Base-by-base conservation (phyloP, 2,888 invertebrate genomes). In the Andrena flavipes region DNA sequence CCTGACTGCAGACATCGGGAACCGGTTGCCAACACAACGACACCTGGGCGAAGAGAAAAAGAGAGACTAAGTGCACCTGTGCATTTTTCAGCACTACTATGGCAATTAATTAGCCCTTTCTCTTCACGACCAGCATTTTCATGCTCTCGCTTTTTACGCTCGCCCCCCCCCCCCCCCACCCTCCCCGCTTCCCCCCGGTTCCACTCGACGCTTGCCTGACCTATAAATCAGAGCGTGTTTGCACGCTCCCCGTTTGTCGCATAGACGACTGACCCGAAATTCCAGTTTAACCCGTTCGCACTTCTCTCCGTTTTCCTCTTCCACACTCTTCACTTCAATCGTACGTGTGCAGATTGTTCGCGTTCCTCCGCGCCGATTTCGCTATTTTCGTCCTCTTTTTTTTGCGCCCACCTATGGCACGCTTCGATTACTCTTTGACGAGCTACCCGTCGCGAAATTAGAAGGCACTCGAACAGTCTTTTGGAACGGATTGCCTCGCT, bases 181-280 rank as follows among this genome's bases (percentile, higher is more conserved):
- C 20, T 13, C 1, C 33, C 6, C 29, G 20, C 33, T 8, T 23
- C 29, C 16, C 2, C 62, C 70, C n/a, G n/a, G 56, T 29, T 84
- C 51, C 69, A 76, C 72, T 74, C 79, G 60, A 70, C 79, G 80
- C 51, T 79, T 56, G 83, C 65, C 85, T 90, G 88, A 89, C 88
- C 88, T 85, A 90, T 89, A 91, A 91, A 91, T 90, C 89, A 90
- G 84, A 59, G 76, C 74, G 77, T 86, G 87, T 90, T 90, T 90
- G 88, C 87, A 75, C 87, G 77, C 69, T 70, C 84, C 51, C 56
- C 68, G 79, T 82, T 86, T 82, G 90, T 89, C 87, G 83, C 86
- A 73, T 75, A 73, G 79, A 82, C 73, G 71, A 78, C 74, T 81
- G 75, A 86, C 83, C 81, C 80, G 83, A 86, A 88, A 88, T 89